phyloP scores from a whole-genome alignment of 2,797 vertebrate genomes.

The Danionella dracula region DNA sequence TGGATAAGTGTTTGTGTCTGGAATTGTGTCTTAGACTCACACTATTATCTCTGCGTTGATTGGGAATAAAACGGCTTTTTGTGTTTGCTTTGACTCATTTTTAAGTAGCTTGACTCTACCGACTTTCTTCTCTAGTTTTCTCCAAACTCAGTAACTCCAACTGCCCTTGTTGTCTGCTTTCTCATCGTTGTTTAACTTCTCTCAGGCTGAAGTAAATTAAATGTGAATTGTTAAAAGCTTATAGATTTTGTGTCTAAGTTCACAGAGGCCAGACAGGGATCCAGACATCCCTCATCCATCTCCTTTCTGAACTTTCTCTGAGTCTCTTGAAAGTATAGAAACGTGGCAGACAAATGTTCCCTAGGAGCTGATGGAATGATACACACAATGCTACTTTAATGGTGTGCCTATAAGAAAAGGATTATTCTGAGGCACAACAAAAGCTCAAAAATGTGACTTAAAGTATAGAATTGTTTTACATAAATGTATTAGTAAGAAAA shows the following conservation, averaged over 20 bases:
- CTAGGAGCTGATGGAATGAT: not conserved
- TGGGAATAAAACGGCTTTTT: not conserved
- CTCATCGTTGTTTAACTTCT: not conserved
- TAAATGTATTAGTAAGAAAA: no score
- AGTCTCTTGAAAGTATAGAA: not conserved
- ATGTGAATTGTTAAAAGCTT: not conserved
- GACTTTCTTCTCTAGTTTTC: not conserved
- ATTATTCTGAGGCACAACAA: not conserved
- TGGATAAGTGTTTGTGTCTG: not conserved
- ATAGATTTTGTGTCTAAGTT: not conserved
- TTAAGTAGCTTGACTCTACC: not conserved
- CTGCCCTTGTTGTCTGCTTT: not conserved
- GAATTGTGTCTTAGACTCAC: not conserved
- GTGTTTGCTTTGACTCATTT: not conserved
- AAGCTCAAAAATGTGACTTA: not conserved
- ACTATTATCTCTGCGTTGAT: not conserved
- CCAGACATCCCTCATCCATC: conserved; percentile 7
- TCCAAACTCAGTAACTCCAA: not conserved
- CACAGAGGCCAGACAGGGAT: conserved; percentile 1
- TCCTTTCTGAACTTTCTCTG: conserved; percentile 1
- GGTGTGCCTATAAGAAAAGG: not conserved
- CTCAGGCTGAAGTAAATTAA: not conserved
- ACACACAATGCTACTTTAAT: not conserved
- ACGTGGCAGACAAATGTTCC: not conserved
- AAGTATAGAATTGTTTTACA: not conserved